Evolutionary conservation across 2,113 vertebrate species (phyloP), one percentile per base, ranked within the genome.

Genomic region (Poecile atricapillus): DNA sequence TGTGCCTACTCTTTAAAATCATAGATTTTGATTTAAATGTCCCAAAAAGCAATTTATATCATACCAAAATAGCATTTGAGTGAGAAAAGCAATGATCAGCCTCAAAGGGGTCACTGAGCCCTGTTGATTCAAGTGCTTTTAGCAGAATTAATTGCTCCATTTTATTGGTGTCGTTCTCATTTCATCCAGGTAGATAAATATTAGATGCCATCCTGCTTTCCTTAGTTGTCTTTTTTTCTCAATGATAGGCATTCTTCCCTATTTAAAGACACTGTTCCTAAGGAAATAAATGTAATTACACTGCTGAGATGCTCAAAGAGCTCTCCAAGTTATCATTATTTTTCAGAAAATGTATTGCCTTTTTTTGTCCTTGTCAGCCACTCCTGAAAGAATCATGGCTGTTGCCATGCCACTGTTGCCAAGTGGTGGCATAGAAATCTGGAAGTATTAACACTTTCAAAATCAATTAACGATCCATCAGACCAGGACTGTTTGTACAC

Each of bases 341-440:
- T 95, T 90, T 87, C 80, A 92, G 88, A 94, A 93, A 95, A 94
- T 35, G 56, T 41, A 39, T 76, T 76, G 85, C 90, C 71, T 96
- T 96, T 94, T 89, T 90, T 91, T 83, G 82, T 95, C 82, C 87
- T 90, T 91, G 93, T 95, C 92, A 93, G 60, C 78, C 70, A 78
- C 81, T 87, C 6, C 37, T 95, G 90, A 90, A 95, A 88, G 90
- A 56, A 83, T 39, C 46, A 21, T 86, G 92, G 91, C 79, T 92
- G 95, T 95, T 94, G 86, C 95, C 94, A 93, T 93, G 95, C 69
- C 86, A 44, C 95, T 89, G 93, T 97, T 96, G 73, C 94, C 93
- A 93, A 78, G 83, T 71, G 80, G 89, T 83, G 92, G 79, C 80
- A 43, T 21, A 68, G 53, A 92, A 93, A 95, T 96, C 74, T 97